Evolutionary conservation across 2,113 vertebrate species (phyloP), one percentile per base, ranked within the genome.

Genomic region (Sceloporus undulatus): DNA sequence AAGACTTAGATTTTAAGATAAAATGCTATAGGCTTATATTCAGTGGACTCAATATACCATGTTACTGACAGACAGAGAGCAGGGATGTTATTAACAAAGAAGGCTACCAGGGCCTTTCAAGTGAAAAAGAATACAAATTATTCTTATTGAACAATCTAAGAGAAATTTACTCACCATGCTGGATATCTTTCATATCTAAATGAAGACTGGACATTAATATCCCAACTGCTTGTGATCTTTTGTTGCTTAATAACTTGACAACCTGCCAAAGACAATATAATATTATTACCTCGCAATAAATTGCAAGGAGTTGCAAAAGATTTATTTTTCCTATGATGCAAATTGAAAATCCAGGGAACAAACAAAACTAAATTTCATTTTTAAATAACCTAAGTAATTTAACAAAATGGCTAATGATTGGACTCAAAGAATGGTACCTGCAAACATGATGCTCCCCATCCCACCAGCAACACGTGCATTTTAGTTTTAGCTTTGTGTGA

Each of bases 201-300:
- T 99, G 99, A 90, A 99, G 97, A 59, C 98, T 99, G 85, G 99
- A 99, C 99, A 99, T 99, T 90, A 99, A 95, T 95, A 99, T 99
- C 88, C 99, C 99, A 89, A 99, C 99, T 65, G 98, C 98, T 95
- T 99, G 99, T 85, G 98, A 99, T 77, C 99, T 98, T 95, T 99
- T 99, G 95, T 99, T 99, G 96, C 97, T 99, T 83, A 99, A 95
- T 66, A 99, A 96, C 95, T 99, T 99, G 93, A 98, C 97, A 90
- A 99, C 98, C 98, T 99, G 92, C 42, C 93, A 92, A 87, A 92
- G 89, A 84, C 91, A 94, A 92, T 1, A 88, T 54, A 23, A 54
- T 85, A 75, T 11, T 56, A 76, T 95, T 95, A 93, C 48, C 56
- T 89, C 79, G 25, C 62, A 93, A 62, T 75, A 84, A 75, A 70